Percentiles rank a stretch among this genome's conserved stretches.
These are phyloP conservation scores for Venusia cambrica DNA, from an alignment of 2,888 invertebrate genomes.

Conservation along the genomic window DNA sequence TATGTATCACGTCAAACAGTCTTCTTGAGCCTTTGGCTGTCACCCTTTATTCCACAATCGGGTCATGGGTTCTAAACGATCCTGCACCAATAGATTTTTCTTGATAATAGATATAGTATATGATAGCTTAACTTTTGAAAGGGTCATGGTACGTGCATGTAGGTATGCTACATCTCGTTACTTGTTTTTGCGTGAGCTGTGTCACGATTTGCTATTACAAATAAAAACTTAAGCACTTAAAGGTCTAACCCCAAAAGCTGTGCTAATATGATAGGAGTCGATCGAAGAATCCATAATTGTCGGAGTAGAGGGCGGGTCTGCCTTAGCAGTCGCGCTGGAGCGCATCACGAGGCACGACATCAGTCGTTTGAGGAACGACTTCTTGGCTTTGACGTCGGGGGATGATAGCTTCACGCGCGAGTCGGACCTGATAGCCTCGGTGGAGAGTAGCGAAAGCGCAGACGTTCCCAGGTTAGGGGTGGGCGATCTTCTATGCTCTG, in stretches of 20 bases:
- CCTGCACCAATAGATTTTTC: too few species aligned
- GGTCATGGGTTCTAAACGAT: too few species aligned
- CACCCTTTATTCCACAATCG: too few species aligned
- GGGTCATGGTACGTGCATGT: too few species aligned
- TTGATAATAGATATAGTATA: too few species aligned
- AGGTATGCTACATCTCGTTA: too few species aligned
- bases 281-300: slow-evolving; percentile 46
- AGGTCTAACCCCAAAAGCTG: slow-evolving; percentile 58
- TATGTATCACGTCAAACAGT: too few species aligned
- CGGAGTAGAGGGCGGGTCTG: slow-evolving; percentile 30
- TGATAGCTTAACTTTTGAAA: too few species aligned
- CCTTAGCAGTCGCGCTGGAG: slow-evolving; percentile 39
- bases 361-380: slow-evolving; percentile 56
- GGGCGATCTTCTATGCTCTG: slow-evolving; percentile 49
- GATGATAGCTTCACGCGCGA: slow-evolving; percentile 22
- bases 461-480: slow-evolving; percentile 68
- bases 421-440: slow-evolving; percentile 33
- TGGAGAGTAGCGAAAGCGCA: slow-evolving; percentile 47
- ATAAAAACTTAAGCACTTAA: too few species aligned
- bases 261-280: slow-evolving; percentile 63
- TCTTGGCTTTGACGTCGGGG: slow-evolving; percentile 39
- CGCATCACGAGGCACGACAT: slow-evolving; percentile 64
- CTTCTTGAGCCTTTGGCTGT: too few species aligned
- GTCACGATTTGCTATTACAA: too few species aligned
- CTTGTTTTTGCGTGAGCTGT: too few species aligned